phyloP scores from a whole-genome alignment of 2,888 invertebrate species.

The Dryocosmus kuriphilus region DNA sequence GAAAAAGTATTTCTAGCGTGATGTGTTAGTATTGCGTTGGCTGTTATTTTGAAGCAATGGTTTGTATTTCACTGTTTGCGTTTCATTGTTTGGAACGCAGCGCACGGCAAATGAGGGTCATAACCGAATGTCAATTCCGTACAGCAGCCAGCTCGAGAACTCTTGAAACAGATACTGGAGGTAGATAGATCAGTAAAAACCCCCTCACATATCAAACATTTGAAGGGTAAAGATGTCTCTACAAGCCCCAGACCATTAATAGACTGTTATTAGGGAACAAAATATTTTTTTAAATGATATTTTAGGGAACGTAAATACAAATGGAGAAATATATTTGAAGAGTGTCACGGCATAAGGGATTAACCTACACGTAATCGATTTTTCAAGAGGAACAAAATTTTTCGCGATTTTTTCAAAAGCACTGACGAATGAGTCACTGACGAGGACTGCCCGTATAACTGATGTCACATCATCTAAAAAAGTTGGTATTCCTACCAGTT shows the following conservation, averaged over 20 bases:
- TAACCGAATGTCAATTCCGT: slow-evolving; percentile 32
- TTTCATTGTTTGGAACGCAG: slow-evolving; percentile 28
- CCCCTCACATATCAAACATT: not conserved
- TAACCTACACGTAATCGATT: too few relatives aligned
- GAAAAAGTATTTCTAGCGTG: not conserved
- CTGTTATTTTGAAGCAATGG: slow-evolving; percentile 1
- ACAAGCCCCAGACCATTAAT: slow-evolving; percentile 19
- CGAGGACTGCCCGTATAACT: too few relatives aligned
- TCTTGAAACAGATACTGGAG: not conserved
- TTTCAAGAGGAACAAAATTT: too few relatives aligned
- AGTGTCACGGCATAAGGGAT: too few relatives aligned
- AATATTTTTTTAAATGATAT: not conserved
- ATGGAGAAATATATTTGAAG: too few relatives aligned
- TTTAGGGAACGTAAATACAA: not conserved
- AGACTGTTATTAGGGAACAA: not conserved
- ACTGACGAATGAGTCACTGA: too few relatives aligned
- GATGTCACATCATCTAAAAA: too few relatives aligned
- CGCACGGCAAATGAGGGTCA: slow-evolving; percentile 7
- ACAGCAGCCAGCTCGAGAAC: not conserved
- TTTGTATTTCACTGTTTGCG: slow-evolving; percentile 10
- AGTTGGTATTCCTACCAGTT: too few relatives aligned
- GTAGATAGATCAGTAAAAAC: not conserved
- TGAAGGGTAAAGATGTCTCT: slow-evolving; percentile 2
- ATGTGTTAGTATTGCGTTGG: not conserved
- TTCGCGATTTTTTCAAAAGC: too few relatives aligned